These are phyloP conservation scores for Helleia helle DNA, from an alignment of 2,888 invertebrate genomes.

Conservation along the genomic window DNA sequence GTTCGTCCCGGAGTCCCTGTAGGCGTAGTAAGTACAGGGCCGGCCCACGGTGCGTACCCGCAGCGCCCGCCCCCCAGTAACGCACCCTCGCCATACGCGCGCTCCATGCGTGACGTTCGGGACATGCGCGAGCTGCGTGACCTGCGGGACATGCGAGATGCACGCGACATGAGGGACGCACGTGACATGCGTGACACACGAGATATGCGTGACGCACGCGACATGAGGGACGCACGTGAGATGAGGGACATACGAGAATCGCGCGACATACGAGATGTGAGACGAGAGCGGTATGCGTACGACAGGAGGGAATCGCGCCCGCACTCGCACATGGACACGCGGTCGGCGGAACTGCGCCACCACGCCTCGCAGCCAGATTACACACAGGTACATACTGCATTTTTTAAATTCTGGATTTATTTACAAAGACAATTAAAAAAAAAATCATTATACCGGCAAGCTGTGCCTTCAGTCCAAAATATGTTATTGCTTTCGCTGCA, in stretches of 20 bases:
- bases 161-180: conserved; percentile 9
- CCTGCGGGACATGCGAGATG: conserved; percentile 22
- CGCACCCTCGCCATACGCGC: conserved; percentile 16
- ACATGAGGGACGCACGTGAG: conserved; percentile 34
- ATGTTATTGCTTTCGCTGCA: no score
- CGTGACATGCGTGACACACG: conserved; percentile 11
- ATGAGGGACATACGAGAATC: conserved; percentile 17
- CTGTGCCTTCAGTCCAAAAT: no score
- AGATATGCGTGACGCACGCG: conserved; percentile 35
- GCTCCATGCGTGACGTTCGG: conserved; percentile 19
- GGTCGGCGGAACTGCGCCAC: conserved; percentile 29
- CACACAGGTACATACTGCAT: conserved; percentile 48
- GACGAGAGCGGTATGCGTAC: conserved; percentile 15
- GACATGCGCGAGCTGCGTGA: conserved; percentile 18
- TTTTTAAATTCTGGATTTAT: no score
- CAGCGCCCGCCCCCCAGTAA: conserved; percentile 17
- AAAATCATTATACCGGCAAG: no score
- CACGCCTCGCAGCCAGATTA: conserved; percentile 47
- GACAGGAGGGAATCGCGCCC: conserved; percentile 30
- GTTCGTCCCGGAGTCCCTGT: conserved; percentile 29
- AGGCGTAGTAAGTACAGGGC: conserved; percentile 12
- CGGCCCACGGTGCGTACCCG: conserved; percentile 16
- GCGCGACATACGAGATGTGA: conserved; percentile 20
- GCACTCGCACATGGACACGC: conserved; percentile 18
- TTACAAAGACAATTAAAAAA: no score